Evolutionary conservation across 1,140 invertebrate species (phyloP), one percentile per base, ranked within the genome.

Genomic region (Drosophila pseudoananassae): DNA sequence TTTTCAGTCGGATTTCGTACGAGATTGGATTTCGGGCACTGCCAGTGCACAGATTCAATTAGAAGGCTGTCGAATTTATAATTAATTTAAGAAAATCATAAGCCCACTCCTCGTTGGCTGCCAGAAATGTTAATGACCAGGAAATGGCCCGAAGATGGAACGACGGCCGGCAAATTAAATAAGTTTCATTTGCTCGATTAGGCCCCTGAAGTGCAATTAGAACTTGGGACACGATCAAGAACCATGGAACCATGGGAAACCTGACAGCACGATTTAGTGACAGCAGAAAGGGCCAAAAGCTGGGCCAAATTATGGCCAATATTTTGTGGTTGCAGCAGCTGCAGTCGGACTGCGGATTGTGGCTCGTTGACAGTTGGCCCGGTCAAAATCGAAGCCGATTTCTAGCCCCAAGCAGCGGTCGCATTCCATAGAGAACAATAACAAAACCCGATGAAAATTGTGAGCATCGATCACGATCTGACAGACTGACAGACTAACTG

Each of bases 41-140:
- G 59, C 66, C 47, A 76, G 63, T 36, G 43, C 56, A 31, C 17
- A 51, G 50, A 84, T 69, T 69, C 50, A 77, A 80, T 74, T 80
- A 64, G n/a, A 59, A 14, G 43, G 52, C 71, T 80, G 77, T 76
- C 77, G 77, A 80, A 80, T 65, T 20, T 72, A 50, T 60, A 87
- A 85, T 85, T 85, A 87, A 85, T 87, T 85, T 81, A 87, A 78
- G 66, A 56, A 85, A 87, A 51, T 77, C 59, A 76, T 78, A 80
- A 79, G 57, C 66, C 65, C 46, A 52, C 4, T 14, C 14, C 9
- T 12, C 10, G 10, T 17, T 14, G 49, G 20, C 38, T 43, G 12
- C n/a, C 46, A 68, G 61, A 80, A 74, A 53, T 84, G 74, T 63
- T 85, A 85, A 85, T 85, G 73, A 12, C 31, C 38, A 63, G 50